Conservation (phyloP, 2,797 vertebrate species). For the Lagorchestes hirsutus region DNA sequence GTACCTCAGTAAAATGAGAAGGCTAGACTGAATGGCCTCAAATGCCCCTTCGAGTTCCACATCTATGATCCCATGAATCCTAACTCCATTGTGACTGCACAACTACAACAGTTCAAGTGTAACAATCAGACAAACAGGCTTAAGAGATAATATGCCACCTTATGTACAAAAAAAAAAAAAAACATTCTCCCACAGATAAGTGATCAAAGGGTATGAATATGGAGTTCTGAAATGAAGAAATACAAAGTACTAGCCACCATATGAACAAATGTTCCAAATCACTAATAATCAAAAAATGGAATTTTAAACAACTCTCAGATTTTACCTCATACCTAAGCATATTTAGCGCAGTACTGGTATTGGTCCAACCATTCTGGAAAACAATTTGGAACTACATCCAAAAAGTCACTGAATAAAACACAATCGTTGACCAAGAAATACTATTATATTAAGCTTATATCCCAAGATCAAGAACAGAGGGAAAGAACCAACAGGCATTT, state of each 20-base stretch:
- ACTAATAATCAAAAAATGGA: neutral
- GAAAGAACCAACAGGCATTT: neutral
- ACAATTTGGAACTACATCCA: neutral
- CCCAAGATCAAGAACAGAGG: neutral
- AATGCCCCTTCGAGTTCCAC: neutral
- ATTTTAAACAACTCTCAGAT: neutral
- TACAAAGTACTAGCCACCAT: neutral
- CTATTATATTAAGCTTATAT: neutral
- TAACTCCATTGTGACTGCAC: conserved; percentile 8
- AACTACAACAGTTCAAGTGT: neutral
- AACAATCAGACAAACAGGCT: conserved; percentile 6
- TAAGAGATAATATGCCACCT: neutral
- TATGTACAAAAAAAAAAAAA: no score
- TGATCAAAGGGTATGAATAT: neutral
- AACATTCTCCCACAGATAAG: neutral
- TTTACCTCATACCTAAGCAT: neutral
- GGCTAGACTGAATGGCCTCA: neutral
- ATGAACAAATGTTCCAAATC: neutral
- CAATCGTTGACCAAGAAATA: neutral
- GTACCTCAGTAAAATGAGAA: neutral
- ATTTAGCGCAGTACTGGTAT: neutral
- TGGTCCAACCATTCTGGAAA: neutral
- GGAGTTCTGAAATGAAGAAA: neutral
- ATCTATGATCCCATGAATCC: neutral
- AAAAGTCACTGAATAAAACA: neutral